Conservation (phyloP, 1,140 invertebrate species). For the Drosophila arizonae region DNA sequence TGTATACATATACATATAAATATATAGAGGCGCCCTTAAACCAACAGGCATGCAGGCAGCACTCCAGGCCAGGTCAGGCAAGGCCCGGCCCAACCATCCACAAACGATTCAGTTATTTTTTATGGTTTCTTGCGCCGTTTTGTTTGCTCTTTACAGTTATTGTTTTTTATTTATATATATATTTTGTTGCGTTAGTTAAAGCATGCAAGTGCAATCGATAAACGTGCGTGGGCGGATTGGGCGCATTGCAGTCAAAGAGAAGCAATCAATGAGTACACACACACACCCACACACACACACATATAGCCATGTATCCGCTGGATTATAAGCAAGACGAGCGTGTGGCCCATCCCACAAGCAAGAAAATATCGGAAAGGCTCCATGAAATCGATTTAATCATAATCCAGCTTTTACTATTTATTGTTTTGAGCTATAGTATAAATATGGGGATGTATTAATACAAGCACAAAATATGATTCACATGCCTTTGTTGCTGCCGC, state of each 20-base stretch:
- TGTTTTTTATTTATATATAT: conserved; percentile 13
- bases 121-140: conserved; percentile 60
- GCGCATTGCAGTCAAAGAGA: conserved; percentile 59
- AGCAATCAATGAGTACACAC: conserved; percentile 18
- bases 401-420: conserved; percentile 81
- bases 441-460: conserved; percentile 79
- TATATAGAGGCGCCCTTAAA: conserved; percentile 24
- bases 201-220: conserved; percentile 53
- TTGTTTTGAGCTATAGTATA: conserved; percentile 81
- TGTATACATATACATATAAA: neutral
- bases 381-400: conserved; percentile 81
- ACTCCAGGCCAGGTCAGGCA: neutral
- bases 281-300: conserved; percentile 8
- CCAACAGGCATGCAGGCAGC: neutral
- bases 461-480: conserved; percentile 77
- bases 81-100: neutral
- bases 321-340: conserved; percentile 40
- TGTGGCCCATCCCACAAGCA: conserved; percentile 43
- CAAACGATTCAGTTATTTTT: conserved; percentile 42
- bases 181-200: conserved; percentile 20
- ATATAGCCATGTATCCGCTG: conserved; percentile 10
- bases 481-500: conserved; percentile 34
- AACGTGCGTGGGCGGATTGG: conserved; percentile 68
- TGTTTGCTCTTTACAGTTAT: conserved; percentile 5
- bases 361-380: conserved; percentile 40